Percentiles rank a stretch among this genome's conserved stretches.
phyloP scores from a whole-genome alignment of 2,113 vertebrate species.

The Esox niger region DNA sequence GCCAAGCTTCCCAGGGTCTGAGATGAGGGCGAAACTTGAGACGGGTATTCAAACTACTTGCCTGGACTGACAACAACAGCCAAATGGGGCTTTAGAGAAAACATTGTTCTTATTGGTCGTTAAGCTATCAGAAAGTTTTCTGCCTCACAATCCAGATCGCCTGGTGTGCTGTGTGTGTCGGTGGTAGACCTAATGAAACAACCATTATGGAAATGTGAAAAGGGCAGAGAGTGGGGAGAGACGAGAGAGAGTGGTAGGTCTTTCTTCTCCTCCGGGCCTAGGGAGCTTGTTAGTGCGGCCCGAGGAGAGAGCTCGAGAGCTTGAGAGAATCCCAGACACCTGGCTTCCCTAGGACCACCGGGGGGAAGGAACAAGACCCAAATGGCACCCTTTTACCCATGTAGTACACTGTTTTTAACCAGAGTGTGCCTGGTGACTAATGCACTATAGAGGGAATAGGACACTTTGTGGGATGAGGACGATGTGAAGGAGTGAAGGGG shows the following conservation, averaged over 20 bases:
- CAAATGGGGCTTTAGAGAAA: slow-evolving; percentile 54
- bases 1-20: slow-evolving; percentile 14
- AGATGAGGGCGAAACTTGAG: slow-evolving; percentile 2
- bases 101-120: slow-evolving; percentile 35
- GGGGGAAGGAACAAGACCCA: slow-evolving; percentile 45
- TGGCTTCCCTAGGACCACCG: slow-evolving; percentile 78
- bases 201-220: slow-evolving; percentile 69
- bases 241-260: slow-evolving; percentile 64
- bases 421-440: too few relatives aligned
- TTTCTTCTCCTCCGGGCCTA: slow-evolving; percentile 27
- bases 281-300: slow-evolving; percentile 67
- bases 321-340: slow-evolving; percentile 80
- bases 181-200: slow-evolving; percentile 61
- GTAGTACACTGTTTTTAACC: too few relatives aligned
- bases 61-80: slow-evolving; percentile 13
- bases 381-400: too few relatives aligned
- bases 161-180: slow-evolving; percentile 45
- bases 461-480: too few relatives aligned
- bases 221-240: slow-evolving; percentile 50
- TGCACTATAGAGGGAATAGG: too few relatives aligned
- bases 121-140: slow-evolving; percentile 49
- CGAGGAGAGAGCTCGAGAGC: slow-evolving; percentile 56
- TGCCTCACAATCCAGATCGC: slow-evolving; percentile 41
- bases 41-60: slow-evolving; percentile 36
- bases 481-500: not conserved